Evolutionary conservation across 2,888 invertebrate genomes (phyloP).

Genomic region (Nemotelus pantherinus): DNA sequence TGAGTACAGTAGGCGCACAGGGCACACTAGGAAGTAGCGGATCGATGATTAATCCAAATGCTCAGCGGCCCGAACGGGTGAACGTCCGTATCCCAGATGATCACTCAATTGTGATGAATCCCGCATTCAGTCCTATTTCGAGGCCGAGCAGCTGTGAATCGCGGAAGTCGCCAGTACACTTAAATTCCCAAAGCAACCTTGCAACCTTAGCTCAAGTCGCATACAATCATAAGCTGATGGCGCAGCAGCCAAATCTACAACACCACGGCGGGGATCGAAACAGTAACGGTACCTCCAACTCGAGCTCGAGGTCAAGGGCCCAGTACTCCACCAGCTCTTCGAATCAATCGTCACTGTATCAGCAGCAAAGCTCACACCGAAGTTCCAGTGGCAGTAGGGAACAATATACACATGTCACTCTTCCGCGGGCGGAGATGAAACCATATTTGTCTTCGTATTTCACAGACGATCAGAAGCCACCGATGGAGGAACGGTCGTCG

Average conservation of each 20-base stretch:
- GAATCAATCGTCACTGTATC: slow-evolving; percentile 61
- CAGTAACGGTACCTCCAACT: slow-evolving; percentile 35
- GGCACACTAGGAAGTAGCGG: slow-evolving; percentile 60
- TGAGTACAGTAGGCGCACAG: slow-evolving; percentile 71
- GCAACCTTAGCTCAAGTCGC: slow-evolving; percentile 64
- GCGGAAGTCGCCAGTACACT: slow-evolving; percentile 54
- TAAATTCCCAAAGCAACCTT: slow-evolving; percentile 57
- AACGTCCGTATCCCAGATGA: slow-evolving; percentile 66
- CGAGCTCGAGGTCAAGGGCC: slow-evolving; percentile 33
- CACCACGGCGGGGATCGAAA: slow-evolving; percentile 47
- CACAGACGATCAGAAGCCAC: slow-evolving; percentile 70
- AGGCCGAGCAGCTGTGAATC: slow-evolving; percentile 68
- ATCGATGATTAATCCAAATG: slow-evolving; percentile 69
- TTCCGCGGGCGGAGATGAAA: slow-evolving; percentile 77
- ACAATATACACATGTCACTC: slow-evolving; percentile 62
- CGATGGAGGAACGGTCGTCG: slow-evolving; percentile 57
- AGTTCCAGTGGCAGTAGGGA: slow-evolving; percentile 40
- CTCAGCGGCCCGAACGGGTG: slow-evolving; percentile 70
- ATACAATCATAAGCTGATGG: slow-evolving; percentile 61
- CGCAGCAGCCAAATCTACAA: slow-evolving; percentile 51
- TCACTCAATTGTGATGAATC: slow-evolving; percentile 53
- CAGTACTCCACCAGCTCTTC: slow-evolving; percentile 50
- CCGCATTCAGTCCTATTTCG: slow-evolving; percentile 65
- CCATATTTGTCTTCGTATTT: slow-evolving; percentile 78
- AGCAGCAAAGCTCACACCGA: slow-evolving; percentile 26